Evolutionary conservation across 1,140 invertebrate genomes (phyloP).

Genomic region (Zaprionus africanus): DNA sequence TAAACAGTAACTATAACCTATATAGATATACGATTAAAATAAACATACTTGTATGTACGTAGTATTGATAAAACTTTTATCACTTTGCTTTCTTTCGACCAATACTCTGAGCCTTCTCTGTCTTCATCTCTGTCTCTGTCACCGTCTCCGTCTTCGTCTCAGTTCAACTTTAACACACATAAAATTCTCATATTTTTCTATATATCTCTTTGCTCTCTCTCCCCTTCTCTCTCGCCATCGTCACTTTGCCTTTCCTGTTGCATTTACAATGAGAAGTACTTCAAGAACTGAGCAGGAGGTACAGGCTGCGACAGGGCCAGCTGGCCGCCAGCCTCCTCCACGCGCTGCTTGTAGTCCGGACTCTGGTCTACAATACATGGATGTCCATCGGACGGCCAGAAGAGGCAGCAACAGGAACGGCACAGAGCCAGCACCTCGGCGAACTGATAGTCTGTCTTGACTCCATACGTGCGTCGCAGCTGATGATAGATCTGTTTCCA

Average conservation of each 20-base stretch:
- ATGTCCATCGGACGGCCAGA: conserved; percentile 97
- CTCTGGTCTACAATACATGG: conserved; percentile 94
- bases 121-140: conserved; percentile 54
- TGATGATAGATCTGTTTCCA: conserved; percentile 91
- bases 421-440: conserved; percentile 98
- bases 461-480: conserved; percentile 92
- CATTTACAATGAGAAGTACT: conserved; percentile 94
- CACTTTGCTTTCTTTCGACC: conserved; percentile 70
- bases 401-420: conserved; percentile 97
- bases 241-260: background rate
- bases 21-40: conserved; percentile 36
- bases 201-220: conserved; percentile 50
- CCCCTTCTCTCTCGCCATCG: background rate
- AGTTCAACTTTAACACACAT: conserved; percentile 4
- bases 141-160: conserved; percentile 15
- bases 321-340: conserved; percentile 91
- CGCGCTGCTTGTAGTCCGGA: conserved; percentile 90
- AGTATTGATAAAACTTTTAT: conserved; percentile 59
- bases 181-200: conserved; percentile 10
- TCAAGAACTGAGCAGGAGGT: conserved; percentile 94
- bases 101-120: conserved; percentile 15
- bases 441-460: conserved; percentile 94
- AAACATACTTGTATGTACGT: conserved; percentile 29
- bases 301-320: conserved; percentile 92
- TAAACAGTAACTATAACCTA: conserved; percentile 27